phyloP scores from a whole-genome alignment of 2,888 invertebrate genomes.

The Blastobasis lacticolella region DNA sequence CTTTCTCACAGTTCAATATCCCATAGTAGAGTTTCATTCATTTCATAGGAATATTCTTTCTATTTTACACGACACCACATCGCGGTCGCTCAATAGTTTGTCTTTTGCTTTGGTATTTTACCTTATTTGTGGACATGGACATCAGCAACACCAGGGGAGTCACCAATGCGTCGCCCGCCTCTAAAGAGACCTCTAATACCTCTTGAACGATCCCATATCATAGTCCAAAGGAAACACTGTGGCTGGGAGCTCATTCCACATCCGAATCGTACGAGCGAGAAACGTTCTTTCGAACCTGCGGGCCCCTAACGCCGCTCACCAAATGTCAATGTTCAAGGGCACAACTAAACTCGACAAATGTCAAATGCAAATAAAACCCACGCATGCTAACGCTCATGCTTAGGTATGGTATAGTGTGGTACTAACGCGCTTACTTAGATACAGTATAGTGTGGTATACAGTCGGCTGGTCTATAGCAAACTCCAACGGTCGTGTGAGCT shows the following conservation, averaged over 20 bases:
- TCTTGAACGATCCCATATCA: background rate
- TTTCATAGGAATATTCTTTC: no score
- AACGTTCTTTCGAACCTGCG: constrained; percentile 11
- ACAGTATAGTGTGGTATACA: no score
- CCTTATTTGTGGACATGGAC: no score
- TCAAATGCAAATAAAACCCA: constrained; percentile 43
- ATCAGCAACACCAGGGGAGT: background rate
- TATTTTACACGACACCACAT: no score
- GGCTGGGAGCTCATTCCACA: background rate
- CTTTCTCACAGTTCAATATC: no score
- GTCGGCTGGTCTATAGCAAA: no score
- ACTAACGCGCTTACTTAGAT: no score
- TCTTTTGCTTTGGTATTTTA: no score
- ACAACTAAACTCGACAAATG: constrained; percentile 40
- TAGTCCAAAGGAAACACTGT: background rate
- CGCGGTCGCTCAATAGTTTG: no score
- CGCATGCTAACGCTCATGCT: background rate
- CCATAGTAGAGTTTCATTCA: no score
- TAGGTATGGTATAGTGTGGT: no score
- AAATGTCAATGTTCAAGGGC: constrained; percentile 67
- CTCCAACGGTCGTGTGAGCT: no score
- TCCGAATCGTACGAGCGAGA: background rate
- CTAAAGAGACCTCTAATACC: background rate
- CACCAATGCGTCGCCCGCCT: background rate
- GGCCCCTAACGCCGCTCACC: constrained; percentile 47